Percentiles rank a stretch among this genome's conserved stretches.
These are phyloP conservation scores for Campoplex capitator DNA, from an alignment of 2,888 invertebrate genomes.

Conservation along the genomic window DNA sequence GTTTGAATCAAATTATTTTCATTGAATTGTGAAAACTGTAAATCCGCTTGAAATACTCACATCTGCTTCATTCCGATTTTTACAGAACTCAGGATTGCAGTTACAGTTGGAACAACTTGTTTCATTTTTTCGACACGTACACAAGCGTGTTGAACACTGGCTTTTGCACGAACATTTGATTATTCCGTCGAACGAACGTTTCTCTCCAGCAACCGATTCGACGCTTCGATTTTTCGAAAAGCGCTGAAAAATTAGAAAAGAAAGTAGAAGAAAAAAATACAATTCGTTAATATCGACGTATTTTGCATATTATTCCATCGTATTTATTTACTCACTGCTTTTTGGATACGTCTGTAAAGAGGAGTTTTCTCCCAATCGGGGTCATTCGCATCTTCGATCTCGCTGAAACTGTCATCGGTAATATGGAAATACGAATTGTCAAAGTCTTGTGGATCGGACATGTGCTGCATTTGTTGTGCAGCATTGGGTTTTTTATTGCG, in stretches of 20 bases:
- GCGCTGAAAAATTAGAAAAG: neutral
- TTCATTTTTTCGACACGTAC: slow-evolving; percentile 87
- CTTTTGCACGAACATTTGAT: slow-evolving; percentile 88
- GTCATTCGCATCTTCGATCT: slow-evolving; percentile 85
- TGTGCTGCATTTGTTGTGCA: neutral
- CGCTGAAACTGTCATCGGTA: slow-evolving; percentile 75
- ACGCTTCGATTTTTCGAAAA: slow-evolving; percentile 8
- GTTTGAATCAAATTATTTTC: neutral
- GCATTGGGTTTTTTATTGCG: slow-evolving; percentile 29
- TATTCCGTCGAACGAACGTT: slow-evolving; percentile 84
- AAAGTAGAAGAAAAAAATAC: too few relatives aligned
- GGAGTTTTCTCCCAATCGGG: slow-evolving; percentile 91
- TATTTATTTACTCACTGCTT: slow-evolving; percentile 71
- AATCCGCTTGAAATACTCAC: slow-evolving; percentile 62
- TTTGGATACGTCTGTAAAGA: slow-evolving; percentile 85
- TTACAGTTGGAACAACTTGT: slow-evolving; percentile 86
- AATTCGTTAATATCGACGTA: neutral
- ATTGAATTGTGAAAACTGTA: neutral
- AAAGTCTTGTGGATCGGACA: neutral
- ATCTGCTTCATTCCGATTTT: slow-evolving; percentile 78
- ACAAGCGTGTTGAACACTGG: slow-evolving; percentile 86
- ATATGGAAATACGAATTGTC: slow-evolving; percentile 45
- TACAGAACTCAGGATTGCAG: slow-evolving; percentile 85
- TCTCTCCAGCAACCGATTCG: slow-evolving; percentile 76
- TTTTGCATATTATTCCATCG: neutral